Evolutionary conservation across 2,888 invertebrate genomes (phyloP), one percentile per base, ranked within the genome.

Genomic region (Drosophila limbata): DNA sequence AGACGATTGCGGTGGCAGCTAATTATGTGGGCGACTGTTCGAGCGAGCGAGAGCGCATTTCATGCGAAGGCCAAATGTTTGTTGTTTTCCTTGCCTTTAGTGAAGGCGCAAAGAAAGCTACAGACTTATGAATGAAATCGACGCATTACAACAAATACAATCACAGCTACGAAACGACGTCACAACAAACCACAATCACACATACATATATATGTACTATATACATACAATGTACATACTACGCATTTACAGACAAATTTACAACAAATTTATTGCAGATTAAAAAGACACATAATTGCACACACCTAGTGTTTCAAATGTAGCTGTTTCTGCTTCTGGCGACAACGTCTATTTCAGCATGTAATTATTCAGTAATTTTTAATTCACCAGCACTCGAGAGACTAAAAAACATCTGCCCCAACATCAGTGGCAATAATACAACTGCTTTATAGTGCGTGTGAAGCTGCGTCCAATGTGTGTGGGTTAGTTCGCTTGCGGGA

Each of bases 41-140:
- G 47, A 31, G 53, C 13, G 62, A 57, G 61, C 17, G 59, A 56
- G 64, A 40, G 57, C 44, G 48, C 42, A 40, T 28, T 42, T 55
- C 63, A 53, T 61, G 60, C 56, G 77, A 77, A 77, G 79, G 77
- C 77, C 79, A 77, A 66, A 44, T 67, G 50, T 39, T 59, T 62
- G 37, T 63, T 64, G 55, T 61, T 53, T 44, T 44, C 56, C 31
- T 15, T 62, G 68, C 33, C 9, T 40, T 63, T 3, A 17, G 40
- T 40, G 17, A 60, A 42, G 57, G 13, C 47, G 57, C 28, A 48
- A 63, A 61, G 60, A 60, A 69, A 62, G 35, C 52, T 15, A 50
- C 13, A 19, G 45, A 70, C 66, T 85, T 72, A 76, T 76, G 69
- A 76, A 75, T 78, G 67, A 78, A 79, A 67, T 55, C 51, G 35